These are phyloP conservation scores for Apodemia zela DNA, from an alignment of 2,888 invertebrate species.

Conservation along the genomic window DNA sequence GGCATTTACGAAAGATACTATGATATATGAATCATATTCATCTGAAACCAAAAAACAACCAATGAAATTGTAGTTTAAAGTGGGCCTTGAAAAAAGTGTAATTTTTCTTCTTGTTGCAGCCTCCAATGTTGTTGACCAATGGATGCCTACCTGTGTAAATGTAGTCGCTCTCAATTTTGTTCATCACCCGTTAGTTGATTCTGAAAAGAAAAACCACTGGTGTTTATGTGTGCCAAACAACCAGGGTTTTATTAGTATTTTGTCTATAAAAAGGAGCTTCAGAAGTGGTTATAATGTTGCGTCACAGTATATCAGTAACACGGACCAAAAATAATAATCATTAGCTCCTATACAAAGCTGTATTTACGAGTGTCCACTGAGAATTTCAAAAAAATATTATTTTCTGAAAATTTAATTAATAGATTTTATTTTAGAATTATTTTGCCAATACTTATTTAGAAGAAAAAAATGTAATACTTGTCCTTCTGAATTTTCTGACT, in stretches of 20 bases:
- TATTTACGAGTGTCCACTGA: neutral
- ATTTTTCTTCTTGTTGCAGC: conserved; percentile 48
- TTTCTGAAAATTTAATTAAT: too few species aligned
- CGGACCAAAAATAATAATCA: conserved; percentile 78
- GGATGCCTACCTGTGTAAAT: conserved; percentile 67
- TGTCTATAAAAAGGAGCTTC: conserved; percentile 75
- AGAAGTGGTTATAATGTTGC: conserved; percentile 68
- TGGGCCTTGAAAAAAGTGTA: conserved; percentile 26
- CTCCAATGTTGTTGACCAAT: conserved; percentile 49
- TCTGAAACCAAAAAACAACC: conserved; percentile 88
- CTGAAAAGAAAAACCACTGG: conserved; percentile 95
- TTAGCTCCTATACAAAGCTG: conserved; percentile 49
- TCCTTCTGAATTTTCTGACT: too few species aligned
- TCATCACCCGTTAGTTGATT: conserved; percentile 75
- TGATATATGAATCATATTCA: conserved; percentile 99
- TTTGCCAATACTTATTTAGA: too few species aligned
- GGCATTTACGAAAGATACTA: conserved; percentile 98
- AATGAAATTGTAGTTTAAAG: conserved; percentile 28
- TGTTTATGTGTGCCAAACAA: conserved; percentile 89
- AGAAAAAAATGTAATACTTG: too few species aligned
- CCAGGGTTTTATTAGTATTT: conserved; percentile 81
- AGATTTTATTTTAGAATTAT: too few species aligned
- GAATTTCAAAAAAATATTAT: too few species aligned
- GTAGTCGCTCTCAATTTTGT: conserved; percentile 59
- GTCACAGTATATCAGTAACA: conserved; percentile 77